Conservation (phyloP, 2,113 vertebrate genomes). For the Diadophis punctatus region DNA sequence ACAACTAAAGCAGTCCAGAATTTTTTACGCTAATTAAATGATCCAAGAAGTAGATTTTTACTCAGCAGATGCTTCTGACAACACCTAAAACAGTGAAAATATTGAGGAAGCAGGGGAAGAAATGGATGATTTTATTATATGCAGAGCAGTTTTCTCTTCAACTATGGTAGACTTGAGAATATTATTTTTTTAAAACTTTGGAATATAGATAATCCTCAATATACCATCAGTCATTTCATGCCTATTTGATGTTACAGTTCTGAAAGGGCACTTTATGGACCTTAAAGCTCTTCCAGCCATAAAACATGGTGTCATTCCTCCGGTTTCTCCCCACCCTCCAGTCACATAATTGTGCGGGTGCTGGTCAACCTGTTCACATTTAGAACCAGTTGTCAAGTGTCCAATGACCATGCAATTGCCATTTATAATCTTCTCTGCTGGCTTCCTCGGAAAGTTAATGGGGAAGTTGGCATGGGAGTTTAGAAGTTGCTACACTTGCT, state of each 20-base stretch:
- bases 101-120: neutral
- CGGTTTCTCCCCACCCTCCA: no score
- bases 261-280: neutral
- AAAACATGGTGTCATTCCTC: neutral
- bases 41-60: neutral
- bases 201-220: neutral
- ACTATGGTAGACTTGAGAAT: neutral
- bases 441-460: neutral
- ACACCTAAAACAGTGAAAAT: neutral
- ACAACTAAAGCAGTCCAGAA: neutral
- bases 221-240: neutral
- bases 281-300: neutral
- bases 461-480: neutral
- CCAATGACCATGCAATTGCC: neutral
- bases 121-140: neutral
- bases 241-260: neutral
- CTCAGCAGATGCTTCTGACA: neutral
- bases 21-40: neutral
- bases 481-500: neutral
- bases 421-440: neutral
- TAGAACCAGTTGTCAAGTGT: neutral
- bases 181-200: neutral
- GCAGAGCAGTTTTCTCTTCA: neutral
- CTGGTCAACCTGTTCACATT: neutral
- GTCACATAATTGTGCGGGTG: neutral